These are phyloP conservation scores for Natrix natrix DNA, from an alignment of 2,797 vertebrate species.

Conservation along the genomic window DNA sequence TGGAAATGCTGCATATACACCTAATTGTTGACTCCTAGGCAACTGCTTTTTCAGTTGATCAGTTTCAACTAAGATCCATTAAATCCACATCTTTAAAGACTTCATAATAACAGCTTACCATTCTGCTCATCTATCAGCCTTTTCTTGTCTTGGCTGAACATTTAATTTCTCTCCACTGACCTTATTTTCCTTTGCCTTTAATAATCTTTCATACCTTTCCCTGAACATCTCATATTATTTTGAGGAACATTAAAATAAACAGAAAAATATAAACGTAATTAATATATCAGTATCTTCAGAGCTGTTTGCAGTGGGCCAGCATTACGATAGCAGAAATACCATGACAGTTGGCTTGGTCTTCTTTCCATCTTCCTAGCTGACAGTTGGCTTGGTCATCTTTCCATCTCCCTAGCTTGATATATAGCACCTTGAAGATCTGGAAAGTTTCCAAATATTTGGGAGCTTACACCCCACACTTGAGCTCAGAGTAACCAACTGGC, in stretches of 20 bases:
- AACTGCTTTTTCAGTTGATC: neutral
- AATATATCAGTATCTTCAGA: rapidly evolving
- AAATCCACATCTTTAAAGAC: neutral
- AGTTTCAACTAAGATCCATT: neutral
- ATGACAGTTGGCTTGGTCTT: neutral
- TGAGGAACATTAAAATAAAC: neutral
- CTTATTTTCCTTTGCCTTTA: neutral
- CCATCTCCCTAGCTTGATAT: neutral
- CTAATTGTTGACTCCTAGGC: neutral
- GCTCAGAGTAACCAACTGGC: constrained; percentile 63
- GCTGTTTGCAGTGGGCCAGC: constrained; percentile 9
- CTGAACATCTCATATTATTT: neutral
- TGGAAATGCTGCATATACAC: neutral
- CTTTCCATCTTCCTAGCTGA: neutral
- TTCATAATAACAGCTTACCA: neutral
- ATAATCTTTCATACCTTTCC: neutral
- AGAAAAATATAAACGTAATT: neutral
- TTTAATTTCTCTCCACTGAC: neutral
- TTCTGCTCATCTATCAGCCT: too few relatives aligned
- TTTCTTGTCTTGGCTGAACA: neutral
- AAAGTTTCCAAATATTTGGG: constrained; percentile 37
- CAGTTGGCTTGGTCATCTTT: constrained; percentile 10
- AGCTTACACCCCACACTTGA: constrained; percentile 37
- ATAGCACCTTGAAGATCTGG: constrained; percentile 29
- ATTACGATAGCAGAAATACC: neutral